phyloP scores from a whole-genome alignment of 2,797 vertebrate genomes.

The Alcedo quadribrachys region DNA sequence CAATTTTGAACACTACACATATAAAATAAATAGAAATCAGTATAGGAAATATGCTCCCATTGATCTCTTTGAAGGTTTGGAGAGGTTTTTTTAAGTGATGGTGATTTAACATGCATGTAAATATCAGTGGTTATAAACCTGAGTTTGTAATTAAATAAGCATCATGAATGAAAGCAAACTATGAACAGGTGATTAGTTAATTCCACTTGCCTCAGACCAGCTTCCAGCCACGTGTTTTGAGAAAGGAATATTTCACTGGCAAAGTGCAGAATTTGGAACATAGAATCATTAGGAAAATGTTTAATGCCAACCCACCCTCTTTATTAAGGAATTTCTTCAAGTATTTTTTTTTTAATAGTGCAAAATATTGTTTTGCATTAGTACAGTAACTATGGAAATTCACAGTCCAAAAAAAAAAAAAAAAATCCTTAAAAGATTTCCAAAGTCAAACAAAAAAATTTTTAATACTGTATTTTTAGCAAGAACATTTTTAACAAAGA shows the following conservation, averaged over 20 bases:
- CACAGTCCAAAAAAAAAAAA: conserved; percentile 1
- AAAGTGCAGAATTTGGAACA: neutral
- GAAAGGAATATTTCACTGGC: neutral
- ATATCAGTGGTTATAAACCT: neutral
- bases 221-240: neutral
- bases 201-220: neutral
- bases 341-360: conserved; percentile 61
- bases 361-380: conserved; percentile 49
- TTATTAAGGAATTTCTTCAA: conserved; percentile 61
- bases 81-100: neutral
- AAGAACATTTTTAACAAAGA: conserved; percentile 88
- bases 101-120: neutral
- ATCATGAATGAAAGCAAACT: neutral
- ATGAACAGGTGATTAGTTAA: neutral
- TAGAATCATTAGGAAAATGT: conserved; percentile 41
- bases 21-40: too few species aligned
- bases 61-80: neutral
- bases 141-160: neutral
- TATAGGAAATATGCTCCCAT: neutral
- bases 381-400: conserved; percentile 54
- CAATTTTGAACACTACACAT: too few species aligned
- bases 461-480: conserved; percentile 87
- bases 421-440: conserved; percentile 61
- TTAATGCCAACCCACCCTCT: conserved; percentile 58
- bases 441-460: conserved; percentile 83